phyloP scores from a whole-genome alignment of 2,888 invertebrate species.

The Melieria crassipennis region DNA sequence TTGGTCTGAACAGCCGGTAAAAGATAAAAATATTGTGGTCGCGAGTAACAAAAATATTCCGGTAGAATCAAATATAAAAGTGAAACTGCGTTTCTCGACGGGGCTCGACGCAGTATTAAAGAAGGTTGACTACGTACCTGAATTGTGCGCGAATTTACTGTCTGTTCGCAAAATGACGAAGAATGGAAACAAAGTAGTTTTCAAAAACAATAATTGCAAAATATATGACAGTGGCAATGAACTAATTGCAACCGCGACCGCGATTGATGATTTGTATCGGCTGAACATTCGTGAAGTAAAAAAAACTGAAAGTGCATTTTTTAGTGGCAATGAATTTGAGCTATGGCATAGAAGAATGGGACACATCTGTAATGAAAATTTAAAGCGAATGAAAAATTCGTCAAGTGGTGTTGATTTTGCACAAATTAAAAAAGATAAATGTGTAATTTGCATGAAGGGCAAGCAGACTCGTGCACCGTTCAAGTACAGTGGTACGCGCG shows the following conservation, averaged over 20 bases:
- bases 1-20: not conserved
- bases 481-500: slow-evolving; percentile 35
- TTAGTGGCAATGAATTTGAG: not conserved
- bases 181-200: slow-evolving; percentile 28
- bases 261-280: not conserved
- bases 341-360: slow-evolving; percentile 25
- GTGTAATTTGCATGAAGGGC: slow-evolving; percentile 45
- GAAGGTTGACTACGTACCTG: slow-evolving; percentile 39
- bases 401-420: slow-evolving; percentile 29
- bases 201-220: slow-evolving; percentile 11
- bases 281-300: slow-evolving; percentile 5
- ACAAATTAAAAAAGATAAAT: slow-evolving; percentile 17
- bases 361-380: slow-evolving; percentile 22
- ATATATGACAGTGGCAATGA: not conserved
- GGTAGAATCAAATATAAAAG: slow-evolving; percentile 2
- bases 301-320: slow-evolving; percentile 6
- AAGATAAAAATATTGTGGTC: slow-evolving; percentile 9
- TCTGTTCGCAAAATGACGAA: slow-evolving; percentile 37
- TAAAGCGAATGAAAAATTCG: slow-evolving; percentile 16
- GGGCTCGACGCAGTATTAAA: not conserved
- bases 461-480: slow-evolving; percentile 46
- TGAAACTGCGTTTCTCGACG: slow-evolving; percentile 9
- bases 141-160: slow-evolving; percentile 36
- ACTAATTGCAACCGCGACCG: slow-evolving; percentile 6
- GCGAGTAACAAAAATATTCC: slow-evolving; percentile 18